Conservation (phyloP, 1,140 invertebrate species). For the Phortica variegata region DNA sequence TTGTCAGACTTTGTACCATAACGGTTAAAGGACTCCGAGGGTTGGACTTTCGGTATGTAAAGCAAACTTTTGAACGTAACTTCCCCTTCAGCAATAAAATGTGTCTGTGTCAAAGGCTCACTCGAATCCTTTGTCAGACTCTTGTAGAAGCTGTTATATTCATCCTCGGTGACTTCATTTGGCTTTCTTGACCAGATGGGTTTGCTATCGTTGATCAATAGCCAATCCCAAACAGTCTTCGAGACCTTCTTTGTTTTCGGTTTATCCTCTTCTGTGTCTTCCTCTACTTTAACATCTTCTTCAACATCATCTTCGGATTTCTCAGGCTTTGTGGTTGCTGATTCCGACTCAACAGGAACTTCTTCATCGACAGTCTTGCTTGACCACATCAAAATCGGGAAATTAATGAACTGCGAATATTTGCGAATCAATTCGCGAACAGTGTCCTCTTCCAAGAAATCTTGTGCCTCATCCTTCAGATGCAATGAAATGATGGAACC, state of each 20-base stretch:
- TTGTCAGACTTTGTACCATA: constrained; percentile 94
- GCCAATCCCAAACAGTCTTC: constrained; percentile 99
- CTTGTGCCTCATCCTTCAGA: constrained; percentile 94
- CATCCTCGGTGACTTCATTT: constrained; percentile 78
- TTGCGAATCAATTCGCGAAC: constrained; percentile 90
- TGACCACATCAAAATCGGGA: constrained; percentile 96
- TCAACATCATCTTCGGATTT: constrained; percentile 57
- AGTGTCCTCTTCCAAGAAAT: constrained; percentile 92
- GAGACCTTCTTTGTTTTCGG: constrained; percentile 91
- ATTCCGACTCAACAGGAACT: constrained; percentile 67
- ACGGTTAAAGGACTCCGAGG: constrained; percentile 90
- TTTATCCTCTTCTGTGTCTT: constrained; percentile 70
- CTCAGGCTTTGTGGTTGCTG: constrained; percentile 34
- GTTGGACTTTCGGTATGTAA: constrained; percentile 87
- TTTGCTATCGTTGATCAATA: constrained; percentile 92
- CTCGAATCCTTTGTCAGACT: constrained; percentile 88
- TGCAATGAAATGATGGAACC: constrained; percentile 84
- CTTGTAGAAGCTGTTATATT: constrained; percentile 95
- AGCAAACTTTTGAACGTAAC: constrained; percentile 97
- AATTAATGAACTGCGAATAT: constrained; percentile 99
- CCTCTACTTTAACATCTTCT: constrained; percentile 68
- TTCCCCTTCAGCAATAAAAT: constrained; percentile 98
- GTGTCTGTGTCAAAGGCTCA: constrained; percentile 84
- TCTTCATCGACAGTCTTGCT: constrained; percentile 90
- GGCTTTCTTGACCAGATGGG: constrained; percentile 97